Evolutionary conservation across 2,113 vertebrate species (phyloP).

Genomic region (Gnathonemus longibarbis): DNA sequence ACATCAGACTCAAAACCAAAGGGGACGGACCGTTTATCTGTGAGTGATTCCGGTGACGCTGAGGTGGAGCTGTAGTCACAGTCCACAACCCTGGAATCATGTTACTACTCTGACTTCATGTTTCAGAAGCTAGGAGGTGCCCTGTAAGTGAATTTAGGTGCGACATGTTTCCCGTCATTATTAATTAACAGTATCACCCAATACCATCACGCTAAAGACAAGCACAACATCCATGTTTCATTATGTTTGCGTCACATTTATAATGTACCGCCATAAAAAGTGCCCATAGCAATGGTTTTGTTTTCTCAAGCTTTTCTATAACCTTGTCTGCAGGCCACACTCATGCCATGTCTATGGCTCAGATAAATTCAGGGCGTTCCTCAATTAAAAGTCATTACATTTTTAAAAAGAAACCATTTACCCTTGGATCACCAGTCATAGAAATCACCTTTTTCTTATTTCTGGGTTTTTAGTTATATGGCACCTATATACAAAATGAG

Average conservation of each 20-base stretch:
- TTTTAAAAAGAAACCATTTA: not conserved
- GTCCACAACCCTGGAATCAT: not conserved
- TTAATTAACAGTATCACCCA: not conserved
- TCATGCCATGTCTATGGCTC: not conserved
- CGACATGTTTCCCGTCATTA: not conserved
- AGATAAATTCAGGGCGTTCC: not conserved
- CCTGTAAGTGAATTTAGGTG: not conserved
- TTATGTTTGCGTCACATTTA: not conserved
- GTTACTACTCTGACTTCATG: not conserved
- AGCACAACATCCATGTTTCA: not conserved
- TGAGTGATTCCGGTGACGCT: constrained; percentile 43
- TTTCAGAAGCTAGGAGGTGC: not conserved
- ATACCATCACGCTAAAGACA: not conserved
- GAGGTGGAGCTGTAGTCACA: not conserved
- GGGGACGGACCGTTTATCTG: constrained; percentile 77
- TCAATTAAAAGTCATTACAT: not conserved
- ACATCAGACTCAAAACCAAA: constrained; percentile 71
- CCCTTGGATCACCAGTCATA: not conserved
- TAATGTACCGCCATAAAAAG: not conserved
- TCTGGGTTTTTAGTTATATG: not conserved
- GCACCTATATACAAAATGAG: not conserved
- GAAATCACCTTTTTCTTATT: not conserved
- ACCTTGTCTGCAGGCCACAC: not conserved
- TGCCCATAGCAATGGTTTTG: not conserved
- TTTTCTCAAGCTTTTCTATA: not conserved